Evolutionary conservation across 2,113 vertebrate genomes (phyloP).

Genomic region (Furnarius figulus): DNA sequence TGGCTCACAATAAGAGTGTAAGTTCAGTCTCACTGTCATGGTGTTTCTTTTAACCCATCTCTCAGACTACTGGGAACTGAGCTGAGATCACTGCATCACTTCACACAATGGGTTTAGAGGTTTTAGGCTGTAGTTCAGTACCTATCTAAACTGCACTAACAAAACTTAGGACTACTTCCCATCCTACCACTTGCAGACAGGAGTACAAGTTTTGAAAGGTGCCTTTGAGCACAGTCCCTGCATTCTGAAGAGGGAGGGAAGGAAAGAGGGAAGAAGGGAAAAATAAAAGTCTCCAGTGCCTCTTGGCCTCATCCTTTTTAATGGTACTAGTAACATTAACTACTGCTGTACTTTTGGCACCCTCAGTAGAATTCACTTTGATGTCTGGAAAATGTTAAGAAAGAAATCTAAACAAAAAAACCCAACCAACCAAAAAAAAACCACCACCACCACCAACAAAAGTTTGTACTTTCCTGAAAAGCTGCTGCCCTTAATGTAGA

Average conservation of each 20-base stretch:
- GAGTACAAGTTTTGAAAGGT: not conserved
- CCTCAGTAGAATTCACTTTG: not conserved
- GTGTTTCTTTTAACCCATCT: not conserved
- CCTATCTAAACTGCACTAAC: not conserved
- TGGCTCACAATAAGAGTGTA: not conserved
- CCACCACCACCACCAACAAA: not conserved
- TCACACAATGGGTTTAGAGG: not conserved
- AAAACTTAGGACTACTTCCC: not conserved
- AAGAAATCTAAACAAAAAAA: not conserved
- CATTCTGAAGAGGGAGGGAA: not conserved
- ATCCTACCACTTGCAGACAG: not conserved
- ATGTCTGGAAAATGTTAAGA: not conserved
- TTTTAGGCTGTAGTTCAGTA: not conserved
- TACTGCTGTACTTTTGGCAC: not conserved
- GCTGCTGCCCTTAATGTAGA: conserved; percentile 8
- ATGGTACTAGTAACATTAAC: not conserved
- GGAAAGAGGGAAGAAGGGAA: not conserved
- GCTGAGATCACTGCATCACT: not conserved
- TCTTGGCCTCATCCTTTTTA: not conserved
- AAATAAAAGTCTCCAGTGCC: not conserved
- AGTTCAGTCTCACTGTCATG: not conserved
- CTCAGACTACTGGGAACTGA: not conserved
- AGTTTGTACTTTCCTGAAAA: conserved; percentile 24
- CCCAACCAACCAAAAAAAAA: too few species aligned
- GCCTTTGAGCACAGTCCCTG: not conserved